These are phyloP conservation scores for Leptinotarsa rubiginosa DNA, from an alignment of 2,888 invertebrate species.

Conservation along the genomic window DNA sequence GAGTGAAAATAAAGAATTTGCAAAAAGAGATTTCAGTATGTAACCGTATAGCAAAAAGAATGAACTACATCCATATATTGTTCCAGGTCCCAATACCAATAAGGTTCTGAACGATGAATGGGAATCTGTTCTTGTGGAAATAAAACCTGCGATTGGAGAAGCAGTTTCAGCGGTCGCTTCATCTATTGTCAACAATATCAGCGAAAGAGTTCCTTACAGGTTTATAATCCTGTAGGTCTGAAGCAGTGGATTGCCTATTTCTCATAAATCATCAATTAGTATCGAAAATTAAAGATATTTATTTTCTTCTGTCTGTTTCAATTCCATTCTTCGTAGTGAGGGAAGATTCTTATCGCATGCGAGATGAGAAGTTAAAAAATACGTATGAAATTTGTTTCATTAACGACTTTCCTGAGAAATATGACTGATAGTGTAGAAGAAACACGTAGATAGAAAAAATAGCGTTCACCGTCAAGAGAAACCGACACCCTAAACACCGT, in stretches of 20 bases:
- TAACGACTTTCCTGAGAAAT: no score
- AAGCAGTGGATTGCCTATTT: not conserved
- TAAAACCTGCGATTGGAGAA: conserved; percentile 5
- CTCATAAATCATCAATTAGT: no score
- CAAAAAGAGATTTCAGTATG: no score
- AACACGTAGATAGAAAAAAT: no score
- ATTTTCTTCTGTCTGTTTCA: not conserved
- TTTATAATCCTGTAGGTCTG: not conserved
- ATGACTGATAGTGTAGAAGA: no score
- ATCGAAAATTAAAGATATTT: not conserved
- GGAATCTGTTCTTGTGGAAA: not conserved
- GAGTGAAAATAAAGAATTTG: not conserved
- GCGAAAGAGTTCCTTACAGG: not conserved
- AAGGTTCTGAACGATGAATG: conserved; percentile 23
- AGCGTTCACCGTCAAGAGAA: no score
- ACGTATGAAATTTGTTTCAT: no score
- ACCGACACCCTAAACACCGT: no score
- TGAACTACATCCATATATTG: not conserved
- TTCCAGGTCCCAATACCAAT: conserved; percentile 23
- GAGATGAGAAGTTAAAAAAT: no score
- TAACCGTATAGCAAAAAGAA: no score
- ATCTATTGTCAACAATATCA: not conserved
- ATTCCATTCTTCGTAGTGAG: no score
- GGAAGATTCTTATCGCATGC: no score
- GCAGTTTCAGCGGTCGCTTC: conserved; percentile 5